Conservation (phyloP, 2,888 invertebrate species). For the Sinotaia quadrata region DNA sequence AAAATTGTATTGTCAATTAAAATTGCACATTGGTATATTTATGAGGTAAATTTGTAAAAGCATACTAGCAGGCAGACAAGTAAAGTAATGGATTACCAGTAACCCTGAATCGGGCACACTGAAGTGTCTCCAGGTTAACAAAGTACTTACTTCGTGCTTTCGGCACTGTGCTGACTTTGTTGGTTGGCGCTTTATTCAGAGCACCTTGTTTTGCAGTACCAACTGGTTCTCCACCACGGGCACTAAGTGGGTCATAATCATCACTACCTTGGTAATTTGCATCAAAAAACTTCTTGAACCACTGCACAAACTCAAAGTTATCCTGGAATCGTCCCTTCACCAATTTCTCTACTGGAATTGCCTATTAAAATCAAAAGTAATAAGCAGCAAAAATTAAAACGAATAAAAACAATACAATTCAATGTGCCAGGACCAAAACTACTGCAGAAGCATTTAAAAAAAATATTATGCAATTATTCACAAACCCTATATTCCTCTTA, state of each 20-base stretch:
- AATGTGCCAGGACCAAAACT: neutral
- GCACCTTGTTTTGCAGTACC: conserved; percentile 44
- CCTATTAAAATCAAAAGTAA: conserved; percentile 83
- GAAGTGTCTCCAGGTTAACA: neutral
- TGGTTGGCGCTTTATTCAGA: conserved; percentile 34
- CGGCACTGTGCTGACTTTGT: conserved; percentile 22
- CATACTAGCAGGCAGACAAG: neutral
- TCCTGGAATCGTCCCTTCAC: conserved; percentile 99
- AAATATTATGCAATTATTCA: too few relatives aligned
- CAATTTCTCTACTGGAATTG: conserved; percentile 98
- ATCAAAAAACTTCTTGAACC: conserved; percentile 99
- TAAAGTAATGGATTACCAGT: neutral
- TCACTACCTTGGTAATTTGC: conserved; percentile 96
- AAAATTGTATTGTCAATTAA: too few relatives aligned
- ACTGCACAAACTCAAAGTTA: conserved; percentile 99
- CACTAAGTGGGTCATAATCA: conserved; percentile 93
- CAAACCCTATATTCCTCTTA: too few relatives aligned
- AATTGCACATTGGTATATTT: too few relatives aligned
- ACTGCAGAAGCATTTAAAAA: neutral
- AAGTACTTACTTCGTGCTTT: conserved; percentile 30
- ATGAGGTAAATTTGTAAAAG: too few relatives aligned
- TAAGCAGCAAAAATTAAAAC: too few relatives aligned
- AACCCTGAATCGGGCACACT: neutral
- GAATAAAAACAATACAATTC: too few relatives aligned
- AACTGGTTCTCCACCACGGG: conserved; percentile 76